Evolutionary conservation across 2,888 invertebrate species (phyloP).

Genomic region (Parapristionchus giblindavisi): DNA sequence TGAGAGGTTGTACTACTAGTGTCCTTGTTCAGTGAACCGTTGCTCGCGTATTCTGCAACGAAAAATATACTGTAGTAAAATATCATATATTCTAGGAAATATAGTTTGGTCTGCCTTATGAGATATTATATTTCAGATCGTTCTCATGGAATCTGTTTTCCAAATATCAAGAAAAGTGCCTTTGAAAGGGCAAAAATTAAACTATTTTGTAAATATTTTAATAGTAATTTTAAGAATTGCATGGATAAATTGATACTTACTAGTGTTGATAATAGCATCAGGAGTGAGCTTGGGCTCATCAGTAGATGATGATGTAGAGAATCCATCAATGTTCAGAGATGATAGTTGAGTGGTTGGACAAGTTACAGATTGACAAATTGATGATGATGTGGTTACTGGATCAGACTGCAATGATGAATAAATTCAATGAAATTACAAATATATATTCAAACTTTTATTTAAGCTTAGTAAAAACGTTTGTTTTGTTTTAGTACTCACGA

Average conservation of each 20-base stretch:
- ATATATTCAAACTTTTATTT: too few relatives aligned
- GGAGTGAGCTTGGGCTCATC: slow-evolving; percentile 37
- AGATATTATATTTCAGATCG: too few relatives aligned
- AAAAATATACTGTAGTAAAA: background rate
- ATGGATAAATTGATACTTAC: background rate
- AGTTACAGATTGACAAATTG: background rate
- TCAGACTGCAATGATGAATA: slow-evolving; percentile 13
- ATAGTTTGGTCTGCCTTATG: too few relatives aligned
- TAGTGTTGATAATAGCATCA: slow-evolving; percentile 35
- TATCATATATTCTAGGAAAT: too few relatives aligned
- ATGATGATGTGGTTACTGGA: slow-evolving; percentile 5
- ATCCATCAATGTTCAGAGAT: slow-evolving; percentile 35
- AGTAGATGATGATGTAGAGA: background rate
- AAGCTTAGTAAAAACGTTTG: too few relatives aligned
- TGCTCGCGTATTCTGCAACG: slow-evolving; percentile 36
- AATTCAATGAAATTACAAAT: too few relatives aligned
- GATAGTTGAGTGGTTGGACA: slow-evolving; percentile 38
- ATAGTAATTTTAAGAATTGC: background rate
- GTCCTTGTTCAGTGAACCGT: slow-evolving; percentile 28
- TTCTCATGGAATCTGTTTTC: too few relatives aligned
- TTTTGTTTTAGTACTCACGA: too few relatives aligned
- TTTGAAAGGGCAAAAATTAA: too few relatives aligned
- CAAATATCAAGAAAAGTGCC: too few relatives aligned
- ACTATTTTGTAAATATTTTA: background rate
- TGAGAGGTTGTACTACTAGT: slow-evolving; percentile 21